phyloP scores from a whole-genome alignment of 2,888 invertebrate genomes.

The Operophtera brumata region DNA sequence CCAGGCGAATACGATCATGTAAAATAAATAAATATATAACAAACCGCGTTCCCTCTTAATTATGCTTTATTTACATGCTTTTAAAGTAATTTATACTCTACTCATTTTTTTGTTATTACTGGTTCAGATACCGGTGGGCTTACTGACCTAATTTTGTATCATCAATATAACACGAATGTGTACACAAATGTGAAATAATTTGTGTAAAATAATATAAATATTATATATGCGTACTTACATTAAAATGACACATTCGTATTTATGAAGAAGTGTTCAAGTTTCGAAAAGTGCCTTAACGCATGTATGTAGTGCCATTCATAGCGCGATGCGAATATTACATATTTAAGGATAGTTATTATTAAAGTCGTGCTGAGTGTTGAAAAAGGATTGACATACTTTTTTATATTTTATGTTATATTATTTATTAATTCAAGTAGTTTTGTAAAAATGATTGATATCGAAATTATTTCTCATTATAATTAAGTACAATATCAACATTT shows the following conservation, averaged over 20 bases:
- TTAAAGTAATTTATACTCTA: constrained; percentile 17
- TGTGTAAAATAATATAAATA: not conserved
- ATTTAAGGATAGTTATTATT: constrained; percentile 15
- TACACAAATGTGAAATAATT: not conserved
- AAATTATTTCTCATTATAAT: not conserved
- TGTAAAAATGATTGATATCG: not conserved
- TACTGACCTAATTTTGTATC: too few species aligned
- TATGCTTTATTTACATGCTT: constrained; percentile 19
- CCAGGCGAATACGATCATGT: too few species aligned
- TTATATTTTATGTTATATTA: constrained; percentile 6
- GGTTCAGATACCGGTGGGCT: too few species aligned
- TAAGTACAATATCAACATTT: not conserved
- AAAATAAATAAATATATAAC: too few species aligned
- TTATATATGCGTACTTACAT: not conserved
- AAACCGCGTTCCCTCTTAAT: too few species aligned
- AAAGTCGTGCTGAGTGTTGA: constrained; percentile 16
- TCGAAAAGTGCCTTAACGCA: not conserved
- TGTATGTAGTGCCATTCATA: constrained; percentile 32
- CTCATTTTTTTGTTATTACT: not conserved
- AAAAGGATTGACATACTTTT: constrained; percentile 4
- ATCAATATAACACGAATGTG: too few species aligned
- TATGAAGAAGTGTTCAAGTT: not conserved
- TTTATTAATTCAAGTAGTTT: constrained; percentile 1
- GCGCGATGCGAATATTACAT: constrained; percentile 15
- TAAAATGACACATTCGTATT: not conserved